Evolutionary conservation across 2,888 invertebrate species (phyloP).

Genomic region (Pasiphila rectangulata): DNA sequence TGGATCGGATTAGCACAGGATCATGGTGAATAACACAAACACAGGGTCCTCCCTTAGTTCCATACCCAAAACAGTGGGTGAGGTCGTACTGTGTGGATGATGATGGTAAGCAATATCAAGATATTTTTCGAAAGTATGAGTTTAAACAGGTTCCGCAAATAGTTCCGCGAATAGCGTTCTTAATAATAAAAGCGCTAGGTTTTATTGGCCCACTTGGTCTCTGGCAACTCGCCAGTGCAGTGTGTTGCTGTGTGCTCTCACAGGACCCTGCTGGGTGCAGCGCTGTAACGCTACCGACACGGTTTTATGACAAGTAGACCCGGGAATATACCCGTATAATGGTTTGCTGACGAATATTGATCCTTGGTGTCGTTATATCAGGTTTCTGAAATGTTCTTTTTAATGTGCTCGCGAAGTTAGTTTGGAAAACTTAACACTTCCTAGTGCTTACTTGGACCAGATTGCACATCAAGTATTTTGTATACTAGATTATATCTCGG

Average conservation of each 20-base stretch:
- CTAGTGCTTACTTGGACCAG: too few species aligned
- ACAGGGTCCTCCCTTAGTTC: too few species aligned
- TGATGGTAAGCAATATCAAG: not conserved
- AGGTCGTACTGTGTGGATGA: too few species aligned
- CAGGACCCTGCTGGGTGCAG: constrained; percentile 1
- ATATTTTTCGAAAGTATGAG: not conserved
- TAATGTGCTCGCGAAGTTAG: too few species aligned
- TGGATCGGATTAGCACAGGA: too few species aligned
- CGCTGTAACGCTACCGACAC: constrained; percentile 1
- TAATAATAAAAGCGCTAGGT: constrained; percentile 13
- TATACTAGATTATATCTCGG: too few species aligned
- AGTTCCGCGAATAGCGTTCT: not conserved
- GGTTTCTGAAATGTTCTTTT: too few species aligned
- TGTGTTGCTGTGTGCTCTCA: constrained; percentile 1
- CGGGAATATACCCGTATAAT: not conserved
- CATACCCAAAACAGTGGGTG: too few species aligned
- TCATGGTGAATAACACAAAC: too few species aligned
- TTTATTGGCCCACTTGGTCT: constrained; percentile 18
- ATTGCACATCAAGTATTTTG: too few species aligned
- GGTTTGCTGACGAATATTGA: not conserved
- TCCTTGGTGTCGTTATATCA: too few species aligned
- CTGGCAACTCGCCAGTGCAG: constrained; percentile 18
- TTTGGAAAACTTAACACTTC: too few species aligned
- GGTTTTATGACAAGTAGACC: not conserved
- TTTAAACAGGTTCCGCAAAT: not conserved